Conservation (phyloP, 2,888 invertebrate genomes). For the Mactromeris polynyma region DNA sequence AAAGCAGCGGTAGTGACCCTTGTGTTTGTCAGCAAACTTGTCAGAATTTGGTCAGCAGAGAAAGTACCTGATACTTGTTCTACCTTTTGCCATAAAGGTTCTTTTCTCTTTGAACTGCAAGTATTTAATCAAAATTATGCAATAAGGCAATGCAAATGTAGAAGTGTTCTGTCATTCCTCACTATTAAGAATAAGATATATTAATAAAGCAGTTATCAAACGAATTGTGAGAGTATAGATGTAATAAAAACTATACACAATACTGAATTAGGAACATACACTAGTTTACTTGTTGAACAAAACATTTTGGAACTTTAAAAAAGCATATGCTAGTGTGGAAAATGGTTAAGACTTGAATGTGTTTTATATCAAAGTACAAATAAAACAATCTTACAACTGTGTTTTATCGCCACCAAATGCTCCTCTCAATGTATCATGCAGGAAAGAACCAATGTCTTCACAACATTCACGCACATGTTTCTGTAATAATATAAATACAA, state of each 20-base stretch:
- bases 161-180: too few species aligned
- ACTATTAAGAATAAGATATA: too few species aligned
- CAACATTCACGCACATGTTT: slow-evolving; percentile 77
- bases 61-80: slow-evolving; percentile 71
- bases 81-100: slow-evolving; percentile 78
- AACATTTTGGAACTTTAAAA: too few species aligned
- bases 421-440: slow-evolving; percentile 76
- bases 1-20: slow-evolving; percentile 72
- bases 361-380: not conserved
- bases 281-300: too few species aligned
- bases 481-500: slow-evolving; percentile 69
- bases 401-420: slow-evolving; percentile 73
- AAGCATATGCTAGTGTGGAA: too few species aligned
- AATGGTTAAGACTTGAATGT: too few species aligned
- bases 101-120: slow-evolving; percentile 71
- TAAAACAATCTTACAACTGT: slow-evolving; percentile 72
- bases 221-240: too few species aligned
- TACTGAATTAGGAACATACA: too few species aligned
- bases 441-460: slow-evolving; percentile 74
- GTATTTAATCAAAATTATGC: too few species aligned
- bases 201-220: too few species aligned
- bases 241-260: too few species aligned
- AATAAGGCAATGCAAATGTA: too few species aligned
- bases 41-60: slow-evolving; percentile 73
- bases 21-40: slow-evolving; percentile 72